A percentile compares a stretch with the other conserved stretches of the same genome.
phyloP scores from a whole-genome alignment of 2,797 vertebrate species.

The Myotis planiceps region DNA sequence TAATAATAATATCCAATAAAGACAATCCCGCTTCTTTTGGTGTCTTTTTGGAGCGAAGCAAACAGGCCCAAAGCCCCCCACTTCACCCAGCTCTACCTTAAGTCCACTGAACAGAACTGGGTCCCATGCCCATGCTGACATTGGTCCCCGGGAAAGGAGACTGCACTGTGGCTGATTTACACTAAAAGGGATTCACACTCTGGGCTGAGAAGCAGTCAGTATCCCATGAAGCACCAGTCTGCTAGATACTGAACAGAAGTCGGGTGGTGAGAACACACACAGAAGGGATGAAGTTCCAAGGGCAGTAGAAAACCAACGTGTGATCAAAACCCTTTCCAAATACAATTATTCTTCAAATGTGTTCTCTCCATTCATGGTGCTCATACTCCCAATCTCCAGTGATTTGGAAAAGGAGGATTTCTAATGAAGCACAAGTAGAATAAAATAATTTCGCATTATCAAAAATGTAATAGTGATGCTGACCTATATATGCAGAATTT shows the following conservation, averaged over 20 bases:
- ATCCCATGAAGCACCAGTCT: neutral
- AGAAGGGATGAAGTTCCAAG: fast-evolving
- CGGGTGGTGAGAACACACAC: no score
- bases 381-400: no score
- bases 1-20: neutral
- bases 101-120: neutral
- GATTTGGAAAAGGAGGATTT: neutral
- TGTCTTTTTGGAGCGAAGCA: neutral
- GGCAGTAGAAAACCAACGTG: neutral
- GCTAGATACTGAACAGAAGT: neutral
- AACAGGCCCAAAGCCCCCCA: neutral
- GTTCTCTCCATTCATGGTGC: neutral
- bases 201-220: neutral
- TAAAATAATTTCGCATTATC: neutral
- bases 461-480: neutral
- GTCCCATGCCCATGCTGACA: neutral
- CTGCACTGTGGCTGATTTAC: neutral
- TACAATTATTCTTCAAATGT: neutral
- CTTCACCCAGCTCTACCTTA: neutral
- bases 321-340: neutral
- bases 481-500: neutral
- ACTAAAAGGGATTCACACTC: neutral
- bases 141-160: neutral
- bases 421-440: neutral
- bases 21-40: neutral